Evolutionary conservation across 2,113 vertebrate genomes (phyloP).

Genomic region (Oreochromis niloticus): DNA sequence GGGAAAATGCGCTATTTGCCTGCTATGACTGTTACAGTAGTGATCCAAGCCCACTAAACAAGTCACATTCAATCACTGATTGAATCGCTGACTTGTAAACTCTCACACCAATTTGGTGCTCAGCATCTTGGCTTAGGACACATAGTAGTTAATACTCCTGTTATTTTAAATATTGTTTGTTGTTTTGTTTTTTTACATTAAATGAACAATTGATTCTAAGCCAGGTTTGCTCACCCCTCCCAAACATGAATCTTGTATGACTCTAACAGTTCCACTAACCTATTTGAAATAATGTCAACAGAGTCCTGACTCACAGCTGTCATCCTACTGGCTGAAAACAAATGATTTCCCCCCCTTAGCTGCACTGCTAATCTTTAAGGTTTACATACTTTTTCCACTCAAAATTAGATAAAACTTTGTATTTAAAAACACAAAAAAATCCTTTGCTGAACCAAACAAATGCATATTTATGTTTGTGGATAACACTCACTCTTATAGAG

Average conservation of each 20-base stretch:
- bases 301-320: not conserved
- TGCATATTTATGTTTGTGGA: not conserved
- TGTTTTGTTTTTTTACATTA: not conserved
- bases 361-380: accelerated
- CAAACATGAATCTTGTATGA: not conserved
- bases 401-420: accelerated
- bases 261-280: not conserved
- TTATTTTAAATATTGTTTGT: not conserved
- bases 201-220: not conserved
- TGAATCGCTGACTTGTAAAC: not conserved
- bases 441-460: not conserved
- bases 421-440: not conserved
- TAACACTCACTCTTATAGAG: conserved; percentile 16
- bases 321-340: not conserved
- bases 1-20: not conserved
- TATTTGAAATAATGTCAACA: not conserved
- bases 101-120: not conserved
- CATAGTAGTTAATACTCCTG: accelerated
- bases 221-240: not conserved
- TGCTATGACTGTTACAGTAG: accelerated
- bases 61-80: accelerated
- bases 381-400: not conserved
- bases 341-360: not conserved
- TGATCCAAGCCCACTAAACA: not conserved
- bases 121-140: not conserved